Evolutionary conservation across 35 echinoderm and acorn worm genomes (phyloP).

Genomic region (Hemicentrotus pulcherrimus): DNA sequence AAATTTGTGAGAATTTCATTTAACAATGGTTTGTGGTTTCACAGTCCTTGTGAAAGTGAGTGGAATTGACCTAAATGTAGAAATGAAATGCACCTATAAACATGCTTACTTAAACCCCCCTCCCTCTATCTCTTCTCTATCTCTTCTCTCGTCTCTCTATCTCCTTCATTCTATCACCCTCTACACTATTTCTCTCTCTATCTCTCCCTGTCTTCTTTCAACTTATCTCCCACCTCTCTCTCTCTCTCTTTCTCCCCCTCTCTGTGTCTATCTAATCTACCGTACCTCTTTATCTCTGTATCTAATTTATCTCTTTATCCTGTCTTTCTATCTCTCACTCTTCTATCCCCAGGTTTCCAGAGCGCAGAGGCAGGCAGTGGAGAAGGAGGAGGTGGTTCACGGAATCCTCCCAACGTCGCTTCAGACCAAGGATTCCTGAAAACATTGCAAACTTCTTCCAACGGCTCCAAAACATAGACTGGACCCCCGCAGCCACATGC

Average conservation of each 20-base stretch:
- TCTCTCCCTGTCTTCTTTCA: neutral
- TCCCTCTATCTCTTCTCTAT: neutral
- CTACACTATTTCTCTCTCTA: too few species aligned
- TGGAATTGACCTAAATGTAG: too few species aligned
- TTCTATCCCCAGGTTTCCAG: neutral
- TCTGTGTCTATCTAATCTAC: too few species aligned
- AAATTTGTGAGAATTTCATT: too few species aligned
- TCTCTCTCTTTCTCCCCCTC: neutral
- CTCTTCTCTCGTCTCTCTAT: neutral
- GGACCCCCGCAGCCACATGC: neutral
- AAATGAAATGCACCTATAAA: too few species aligned
- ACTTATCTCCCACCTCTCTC: neutral
- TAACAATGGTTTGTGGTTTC: too few species aligned
- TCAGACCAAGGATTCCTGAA: conserved; percentile 14
- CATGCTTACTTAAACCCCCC: too few species aligned
- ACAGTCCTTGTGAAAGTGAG: too few species aligned
- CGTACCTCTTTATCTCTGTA: too few species aligned
- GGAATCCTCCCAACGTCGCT: neutral
- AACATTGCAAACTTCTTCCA: neutral
- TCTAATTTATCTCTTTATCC: too few species aligned
- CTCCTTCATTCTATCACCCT: neutral
- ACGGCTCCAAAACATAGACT: neutral
- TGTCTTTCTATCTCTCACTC: neutral
- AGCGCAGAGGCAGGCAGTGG: neutral
- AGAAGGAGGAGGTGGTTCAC: neutral